Evolutionary conservation across 2,797 vertebrate species (phyloP).

Genomic region (Aldrovandia affinis): DNA sequence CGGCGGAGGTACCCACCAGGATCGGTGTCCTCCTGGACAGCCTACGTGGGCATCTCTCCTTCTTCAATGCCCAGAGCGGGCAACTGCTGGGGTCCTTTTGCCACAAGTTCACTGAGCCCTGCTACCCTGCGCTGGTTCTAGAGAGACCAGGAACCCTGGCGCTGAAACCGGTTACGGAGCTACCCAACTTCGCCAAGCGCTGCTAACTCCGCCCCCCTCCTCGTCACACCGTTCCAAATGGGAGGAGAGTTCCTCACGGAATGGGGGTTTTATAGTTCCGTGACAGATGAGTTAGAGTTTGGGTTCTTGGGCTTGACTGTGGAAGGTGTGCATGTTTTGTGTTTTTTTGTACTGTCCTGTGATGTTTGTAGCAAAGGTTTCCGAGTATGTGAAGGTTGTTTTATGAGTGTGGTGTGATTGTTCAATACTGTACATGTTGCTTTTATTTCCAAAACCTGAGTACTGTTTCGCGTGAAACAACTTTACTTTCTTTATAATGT

Average conservation of each 20-base stretch:
- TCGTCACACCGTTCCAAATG: background rate
- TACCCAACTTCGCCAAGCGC: slow-evolving; percentile 81
- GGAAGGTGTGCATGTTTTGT: background rate
- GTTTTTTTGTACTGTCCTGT: background rate
- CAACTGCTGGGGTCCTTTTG: slow-evolving; percentile 81
- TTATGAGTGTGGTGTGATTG: background rate
- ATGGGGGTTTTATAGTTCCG: background rate
- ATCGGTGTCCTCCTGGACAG: slow-evolving; percentile 89
- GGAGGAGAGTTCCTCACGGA: background rate
- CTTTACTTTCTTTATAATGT: background rate
- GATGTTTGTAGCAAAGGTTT: background rate
- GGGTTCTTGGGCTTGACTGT: background rate
- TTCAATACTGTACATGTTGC: background rate
- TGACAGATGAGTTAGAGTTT: background rate
- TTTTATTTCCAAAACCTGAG: background rate
- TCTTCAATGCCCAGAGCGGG: slow-evolving; percentile 85
- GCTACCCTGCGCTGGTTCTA: slow-evolving; percentile 83
- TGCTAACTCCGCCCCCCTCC: slow-evolving; percentile 67
- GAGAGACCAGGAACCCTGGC: slow-evolving; percentile 85
- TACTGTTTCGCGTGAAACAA: background rate
- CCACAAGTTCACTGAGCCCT: slow-evolving; percentile 77
- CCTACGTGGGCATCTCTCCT: slow-evolving; percentile 75
- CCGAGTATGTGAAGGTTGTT: background rate
- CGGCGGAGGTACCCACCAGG: slow-evolving; percentile 73
- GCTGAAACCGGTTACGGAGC: slow-evolving; percentile 79